Evolutionary conservation across 2,797 vertebrate species (phyloP), one percentile per base, ranked within the genome.

Genomic region (Melopsittacus undulatus): DNA sequence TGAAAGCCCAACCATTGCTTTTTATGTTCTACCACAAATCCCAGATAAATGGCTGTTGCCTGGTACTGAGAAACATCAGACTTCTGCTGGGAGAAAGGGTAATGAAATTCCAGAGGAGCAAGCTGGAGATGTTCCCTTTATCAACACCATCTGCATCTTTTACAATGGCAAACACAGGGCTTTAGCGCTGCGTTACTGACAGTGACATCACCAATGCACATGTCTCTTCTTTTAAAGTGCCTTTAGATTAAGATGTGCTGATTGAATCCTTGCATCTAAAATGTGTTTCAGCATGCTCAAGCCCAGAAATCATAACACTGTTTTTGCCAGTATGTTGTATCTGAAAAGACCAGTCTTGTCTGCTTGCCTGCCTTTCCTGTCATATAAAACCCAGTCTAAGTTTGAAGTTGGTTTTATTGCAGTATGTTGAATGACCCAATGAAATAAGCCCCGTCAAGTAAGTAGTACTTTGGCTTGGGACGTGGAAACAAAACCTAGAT

Each of bases 161-260:
- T 74, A 52, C 66, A 85, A 56, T 3, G 14, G 75, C 78, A 80
- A 74, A 87, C 87, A 81, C 1, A 3, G 93, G 62, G 79, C 42
- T 32, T 87, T 87, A 90, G 64, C 68, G 14, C 45, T 69, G 45
- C 1, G 1, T 80, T 94, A 38, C 83, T 89, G 72, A 74, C 45
- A 64, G 64, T 94, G 79, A 95, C 87, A 80, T 96, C 78, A 96
- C 83, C 83, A 59, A 30, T 90, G 23, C 56, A 16, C 57, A n/a
- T 38, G 48, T 49, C 17, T 57, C 18, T 51, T 64, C 3, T 89
- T 62, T 70, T 42, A 21, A 94, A 95, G 30, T 59, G 32, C 48
- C 43, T 93, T 94, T 81, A 90, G 87, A 93, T 92, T 82, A 96
- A 94, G 95, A 54, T 54, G 82, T 85, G 85, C 54, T 88, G 91